Percentiles rank a stretch among this genome's conserved stretches.
Evolutionary conservation across 2,888 invertebrate species (phyloP).

Genomic region (Geophilus truncorum): DNA sequence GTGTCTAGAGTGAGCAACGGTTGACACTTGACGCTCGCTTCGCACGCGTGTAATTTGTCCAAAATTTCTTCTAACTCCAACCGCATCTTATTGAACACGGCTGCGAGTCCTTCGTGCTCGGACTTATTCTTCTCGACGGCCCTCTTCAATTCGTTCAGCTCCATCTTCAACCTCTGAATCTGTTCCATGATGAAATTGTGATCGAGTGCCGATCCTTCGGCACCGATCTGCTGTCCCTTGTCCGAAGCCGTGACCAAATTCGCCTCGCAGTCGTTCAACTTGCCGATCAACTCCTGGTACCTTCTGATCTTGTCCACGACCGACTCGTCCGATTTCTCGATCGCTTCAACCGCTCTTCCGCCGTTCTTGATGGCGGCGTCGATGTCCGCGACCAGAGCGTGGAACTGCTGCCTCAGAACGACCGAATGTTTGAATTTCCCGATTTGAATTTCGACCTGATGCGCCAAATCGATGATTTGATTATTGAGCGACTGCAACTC

Average conservation of each 20-base stretch:
- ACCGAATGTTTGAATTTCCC: slow-evolving; percentile 64
- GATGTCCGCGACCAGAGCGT: slow-evolving; percentile 78
- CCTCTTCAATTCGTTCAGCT: slow-evolving; percentile 69
- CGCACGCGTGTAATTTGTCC: slow-evolving; percentile 76
- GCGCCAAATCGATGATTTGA: slow-evolving; percentile 80
- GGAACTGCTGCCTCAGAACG: slow-evolving; percentile 78
- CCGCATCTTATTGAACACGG: slow-evolving; percentile 74
- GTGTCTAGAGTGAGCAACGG: slow-evolving; percentile 58
- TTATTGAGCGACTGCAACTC: slow-evolving; percentile 71
- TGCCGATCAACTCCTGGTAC: slow-evolving; percentile 76
- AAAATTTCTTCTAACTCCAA: slow-evolving; percentile 75
- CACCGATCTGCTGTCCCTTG: slow-evolving; percentile 87
- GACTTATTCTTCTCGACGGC: slow-evolving; percentile 78
- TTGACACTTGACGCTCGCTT: slow-evolving; percentile 72
- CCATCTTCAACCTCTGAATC: slow-evolving; percentile 77
- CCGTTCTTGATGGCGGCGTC: slow-evolving; percentile 81
- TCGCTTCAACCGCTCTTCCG: slow-evolving; percentile 74
- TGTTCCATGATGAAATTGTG: slow-evolving; percentile 82
- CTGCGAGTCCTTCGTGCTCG: slow-evolving; percentile 79
- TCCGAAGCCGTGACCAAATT: slow-evolving; percentile 78
- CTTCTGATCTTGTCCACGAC: slow-evolving; percentile 80
- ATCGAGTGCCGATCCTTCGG: slow-evolving; percentile 81
- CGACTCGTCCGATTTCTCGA: slow-evolving; percentile 74
- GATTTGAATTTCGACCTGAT: slow-evolving; percentile 78
- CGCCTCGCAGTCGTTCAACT: slow-evolving; percentile 87